These are phyloP conservation scores for Ennomos fuscantarius DNA, from an alignment of 2,888 invertebrate species.

Conservation along the genomic window DNA sequence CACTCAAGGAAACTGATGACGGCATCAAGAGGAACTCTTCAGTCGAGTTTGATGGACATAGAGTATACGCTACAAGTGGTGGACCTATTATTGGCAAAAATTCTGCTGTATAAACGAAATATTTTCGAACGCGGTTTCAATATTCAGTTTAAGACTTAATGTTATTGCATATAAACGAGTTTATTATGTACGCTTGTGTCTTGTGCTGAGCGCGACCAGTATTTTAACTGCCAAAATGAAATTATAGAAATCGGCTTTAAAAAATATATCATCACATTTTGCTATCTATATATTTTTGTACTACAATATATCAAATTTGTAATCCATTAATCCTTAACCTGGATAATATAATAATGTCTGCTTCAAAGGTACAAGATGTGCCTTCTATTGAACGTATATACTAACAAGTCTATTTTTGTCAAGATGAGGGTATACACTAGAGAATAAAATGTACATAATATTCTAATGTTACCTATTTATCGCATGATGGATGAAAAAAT, in stretches of 20 bases:
- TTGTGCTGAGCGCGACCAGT: slow-evolving; percentile 77
- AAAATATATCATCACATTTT: slow-evolving; percentile 48
- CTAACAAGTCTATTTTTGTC: slow-evolving; percentile 35
- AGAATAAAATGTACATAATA: slow-evolving; percentile 55
- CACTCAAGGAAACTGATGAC: slow-evolving; percentile 88
- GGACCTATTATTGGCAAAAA: slow-evolving; percentile 95
- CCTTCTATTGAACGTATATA: slow-evolving; percentile 68
- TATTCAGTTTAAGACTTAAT: slow-evolving; percentile 14
- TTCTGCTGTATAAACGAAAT: slow-evolving; percentile 89
- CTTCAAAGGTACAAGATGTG: slow-evolving; percentile 77
- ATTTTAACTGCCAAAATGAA: slow-evolving; percentile 78
- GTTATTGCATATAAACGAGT: slow-evolving; percentile 21
- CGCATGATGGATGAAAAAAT: background rate
- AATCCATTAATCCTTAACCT: slow-evolving; percentile 24
- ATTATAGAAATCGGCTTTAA: slow-evolving; percentile 66
- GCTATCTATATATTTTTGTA: slow-evolving; percentile 52
- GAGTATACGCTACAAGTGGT: slow-evolving; percentile 93
- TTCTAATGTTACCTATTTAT: slow-evolving; percentile 27
- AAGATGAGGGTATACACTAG: slow-evolving; percentile 74
- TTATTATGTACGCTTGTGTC: slow-evolving; percentile 68
- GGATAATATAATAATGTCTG: slow-evolving; percentile 37
- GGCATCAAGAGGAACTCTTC: slow-evolving; percentile 91
- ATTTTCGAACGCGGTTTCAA: slow-evolving; percentile 4
- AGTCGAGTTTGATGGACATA: slow-evolving; percentile 92
- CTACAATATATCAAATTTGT: slow-evolving; percentile 18